Conservation (phyloP, 2,113 vertebrate genomes). For the Eptesicus fuscus region DNA sequence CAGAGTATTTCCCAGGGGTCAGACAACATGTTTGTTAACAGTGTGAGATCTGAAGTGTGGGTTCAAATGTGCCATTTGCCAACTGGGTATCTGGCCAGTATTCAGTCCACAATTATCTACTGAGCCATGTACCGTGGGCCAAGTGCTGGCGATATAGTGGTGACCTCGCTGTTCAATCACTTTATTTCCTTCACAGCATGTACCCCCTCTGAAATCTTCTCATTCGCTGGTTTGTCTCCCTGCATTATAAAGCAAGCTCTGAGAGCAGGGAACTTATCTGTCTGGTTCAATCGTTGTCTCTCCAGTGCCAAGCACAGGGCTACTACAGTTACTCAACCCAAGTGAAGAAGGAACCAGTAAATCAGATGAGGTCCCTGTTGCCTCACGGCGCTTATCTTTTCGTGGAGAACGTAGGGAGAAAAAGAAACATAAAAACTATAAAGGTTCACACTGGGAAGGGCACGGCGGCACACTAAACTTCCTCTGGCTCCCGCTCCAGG, state of each 20-base stretch:
- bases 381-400: fast-evolving
- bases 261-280: not conserved
- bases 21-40: not conserved
- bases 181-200: not conserved
- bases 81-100: not conserved
- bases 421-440: not conserved
- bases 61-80: not conserved
- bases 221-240: no score
- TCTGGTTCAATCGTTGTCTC: not conserved
- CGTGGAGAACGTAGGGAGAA: not conserved
- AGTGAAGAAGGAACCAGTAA: not conserved
- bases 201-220: not conserved
- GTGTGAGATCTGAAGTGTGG: not conserved
- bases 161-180: fast-evolving
- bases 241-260: not conserved
- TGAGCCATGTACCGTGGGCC: not conserved
- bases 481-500: not conserved
- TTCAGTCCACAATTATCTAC: not conserved
- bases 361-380: not conserved
- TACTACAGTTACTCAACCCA: not conserved
- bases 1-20: not conserved
- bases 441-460: no score
- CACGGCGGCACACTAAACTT: not conserved
- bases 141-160: fast-evolving
- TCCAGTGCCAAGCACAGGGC: not conserved